Base-by-base conservation (phyloP, 2,113 vertebrate species). In the Hemiprocne comata region DNA sequence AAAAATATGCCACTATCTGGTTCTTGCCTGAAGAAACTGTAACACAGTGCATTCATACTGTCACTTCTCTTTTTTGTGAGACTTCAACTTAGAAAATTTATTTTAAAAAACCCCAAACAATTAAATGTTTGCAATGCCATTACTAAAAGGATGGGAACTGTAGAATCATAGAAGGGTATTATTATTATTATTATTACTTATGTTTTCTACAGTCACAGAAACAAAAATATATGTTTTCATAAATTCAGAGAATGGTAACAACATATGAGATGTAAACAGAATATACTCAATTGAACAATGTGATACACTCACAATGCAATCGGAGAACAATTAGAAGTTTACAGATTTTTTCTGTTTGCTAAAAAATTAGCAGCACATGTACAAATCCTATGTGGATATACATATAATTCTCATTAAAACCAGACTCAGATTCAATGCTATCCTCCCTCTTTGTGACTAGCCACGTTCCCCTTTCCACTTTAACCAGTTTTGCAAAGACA, bases 21-120 rank as follows among this genome's bases (percentile, higher is more conserved):
- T 95, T 88, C 40, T 87, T 4, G 6, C 55, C 87, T 94, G 77
- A 85, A 66, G 50, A 91, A 94, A 93, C 66, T 87, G 77, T 46
- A 70, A 93, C 8, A 87, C 50, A 86, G 65, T 58, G 13, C 40
- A 33, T 87, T 93, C 44, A 31, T 89, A 76, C 7, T 67, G 29
- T 34, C 14, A 87, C 5, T 86, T 87, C 5, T 64, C 29, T 40
- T 29, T 34, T 65, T 33, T 80, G 66, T 42, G 14, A 75, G 25
- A 73, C 15, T 90, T 91, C 10, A 34, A 83, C 25, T 91, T 80
- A 80, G 6, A 79, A 40, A 86, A 44, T 0, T 34, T 78, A 42
- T 61, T 69, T 13, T 33, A 85, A 34, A 70, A 90, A 80, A 42
- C 9, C 40, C 40, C 40, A 42, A 90, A 24, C 1, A 14, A 62